These are phyloP conservation scores for Ashinkailepas kermadecensis DNA, from an alignment of 2,888 invertebrate genomes.

Conservation along the genomic window DNA sequence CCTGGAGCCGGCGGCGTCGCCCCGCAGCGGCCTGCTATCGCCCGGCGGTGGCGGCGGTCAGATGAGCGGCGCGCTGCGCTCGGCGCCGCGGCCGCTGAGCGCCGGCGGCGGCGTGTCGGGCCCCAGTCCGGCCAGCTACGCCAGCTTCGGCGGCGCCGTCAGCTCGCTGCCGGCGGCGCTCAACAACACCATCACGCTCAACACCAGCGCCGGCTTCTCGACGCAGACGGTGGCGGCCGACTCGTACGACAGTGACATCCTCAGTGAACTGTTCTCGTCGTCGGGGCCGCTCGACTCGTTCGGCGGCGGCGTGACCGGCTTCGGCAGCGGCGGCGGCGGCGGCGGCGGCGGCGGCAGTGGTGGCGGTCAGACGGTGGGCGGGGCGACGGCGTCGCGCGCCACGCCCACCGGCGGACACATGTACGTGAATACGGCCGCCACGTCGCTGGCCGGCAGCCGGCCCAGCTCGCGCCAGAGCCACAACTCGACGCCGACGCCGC, in stretches of 20 bases:
- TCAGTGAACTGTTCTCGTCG: conserved; percentile 1
- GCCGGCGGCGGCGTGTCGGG: neutral
- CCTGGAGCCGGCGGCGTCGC: neutral
- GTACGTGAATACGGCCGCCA: conserved; percentile 1
- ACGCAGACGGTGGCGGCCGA: conserved; percentile 1
- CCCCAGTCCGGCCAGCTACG: neutral
- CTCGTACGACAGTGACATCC: neutral
- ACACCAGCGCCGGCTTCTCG: conserved; percentile 1
- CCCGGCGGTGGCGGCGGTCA: neutral
- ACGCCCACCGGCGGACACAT: neutral
- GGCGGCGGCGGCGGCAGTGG: neutral
- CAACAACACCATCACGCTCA: neutral
- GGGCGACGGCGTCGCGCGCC: neutral
- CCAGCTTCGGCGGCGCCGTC: neutral
- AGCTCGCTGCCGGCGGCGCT: neutral
- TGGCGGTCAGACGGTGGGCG: neutral
- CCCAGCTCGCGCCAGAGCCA: conserved; percentile 13
- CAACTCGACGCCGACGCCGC: conserved; percentile 14
- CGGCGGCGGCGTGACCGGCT: neutral
- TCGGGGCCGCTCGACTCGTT: neutral
- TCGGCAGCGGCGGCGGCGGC: neutral
- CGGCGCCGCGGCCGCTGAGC: neutral
- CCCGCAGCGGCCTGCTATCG: neutral
- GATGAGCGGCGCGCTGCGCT: neutral
- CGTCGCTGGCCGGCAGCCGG: neutral